Evolutionary conservation across 2,888 invertebrate genomes (phyloP), one percentile per base, ranked within the genome.

Genomic region (Acleris laterana): DNA sequence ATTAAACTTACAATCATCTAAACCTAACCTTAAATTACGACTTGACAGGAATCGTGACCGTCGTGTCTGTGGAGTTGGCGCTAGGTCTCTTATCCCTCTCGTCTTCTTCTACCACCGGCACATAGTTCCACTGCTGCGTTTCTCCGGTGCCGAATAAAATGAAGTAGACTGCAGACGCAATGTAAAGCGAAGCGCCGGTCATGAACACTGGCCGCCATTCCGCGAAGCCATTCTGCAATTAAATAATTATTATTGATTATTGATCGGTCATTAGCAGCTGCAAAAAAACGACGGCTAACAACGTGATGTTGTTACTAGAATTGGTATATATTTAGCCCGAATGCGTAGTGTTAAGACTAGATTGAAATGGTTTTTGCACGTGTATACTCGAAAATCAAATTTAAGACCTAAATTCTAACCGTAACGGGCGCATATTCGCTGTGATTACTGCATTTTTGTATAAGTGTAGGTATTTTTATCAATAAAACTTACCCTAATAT

Each of bases 121-220:
- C 75, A 73, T 91, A 93, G 80, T 96, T 96, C 96, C 96, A 96
- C 2, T 94, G 85, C 78, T 96, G 96, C 17, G 95, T 95, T 62
- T 95, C 94, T 0, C 94, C 96, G 0, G 95, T 95, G 6, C 96
- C 96, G 69, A 96, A 95, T 2, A 96, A 63, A 77, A 95, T 94
- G 83, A 96, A 97, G 66, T 96, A 87, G 3, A 96, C 56, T 0
- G 96, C 96, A 0, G 95, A 94, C 2, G 95, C 93, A 17, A 95
- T 94, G 77, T 96, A 97, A 0, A 95, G 93, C 0, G 93, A 90
- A 0, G 96, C 95, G 0, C 96, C 96, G 38, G 96, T 95, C 74
- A 95, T 93, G 79, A 96, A 96, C 59, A 96, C 94, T 32, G 94
- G 93, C 58, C 96, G 94, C 96, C 96, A 97, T 82, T 96, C 95